Evolutionary conservation across 2,113 vertebrate genomes (phyloP), one percentile per base, ranked within the genome.

Genomic region (Euleptes europaea): DNA sequence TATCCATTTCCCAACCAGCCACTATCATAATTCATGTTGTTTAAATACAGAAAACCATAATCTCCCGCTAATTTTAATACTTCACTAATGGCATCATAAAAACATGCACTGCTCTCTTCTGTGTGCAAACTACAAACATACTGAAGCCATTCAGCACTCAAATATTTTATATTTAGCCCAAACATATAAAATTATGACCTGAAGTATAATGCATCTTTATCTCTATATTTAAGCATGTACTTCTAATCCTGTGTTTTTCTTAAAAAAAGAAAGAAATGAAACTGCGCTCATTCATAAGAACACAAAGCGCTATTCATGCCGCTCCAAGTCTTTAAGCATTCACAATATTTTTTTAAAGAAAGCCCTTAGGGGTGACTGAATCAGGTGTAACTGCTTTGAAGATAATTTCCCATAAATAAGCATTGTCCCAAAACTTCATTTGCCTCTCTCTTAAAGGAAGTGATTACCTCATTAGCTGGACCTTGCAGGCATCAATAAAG

Each of bases 361-460:
- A 92, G 78, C 54, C 86, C 40, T 86, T 67, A 74, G 85, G 84
- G 90, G 91, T 74, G 87, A 28, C 44, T 51, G 82, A 87, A 86
- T 81, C 91, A 92, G 82, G 86, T 92, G 72, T 80, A 42, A 85
- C 1, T 0, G 33, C 88, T 88, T 89, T 90, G 82, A 95, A 92
- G 89, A 85, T n/a, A 23, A 85, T 75, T 38, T 63, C 87, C 87
- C 77, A 74, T 86, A 92, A 91, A 88, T 82, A 82, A 76, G 1
- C 38, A 88, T 90, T 86, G 57, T 85, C 65, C 8, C 77, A 35
- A 17, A 49, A 73, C 21, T 88, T 63, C 57, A 54, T 89, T 90
- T 89, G 78, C 78, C 76, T 88, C 82, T 84, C 13, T 11, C 80
- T 81, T 72, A 47, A 87, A 90, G 85, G 70, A 92, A 89, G 5